These are phyloP conservation scores for Delia radicum DNA, from an alignment of 1,140 invertebrate species.

Conservation along the genomic window DNA sequence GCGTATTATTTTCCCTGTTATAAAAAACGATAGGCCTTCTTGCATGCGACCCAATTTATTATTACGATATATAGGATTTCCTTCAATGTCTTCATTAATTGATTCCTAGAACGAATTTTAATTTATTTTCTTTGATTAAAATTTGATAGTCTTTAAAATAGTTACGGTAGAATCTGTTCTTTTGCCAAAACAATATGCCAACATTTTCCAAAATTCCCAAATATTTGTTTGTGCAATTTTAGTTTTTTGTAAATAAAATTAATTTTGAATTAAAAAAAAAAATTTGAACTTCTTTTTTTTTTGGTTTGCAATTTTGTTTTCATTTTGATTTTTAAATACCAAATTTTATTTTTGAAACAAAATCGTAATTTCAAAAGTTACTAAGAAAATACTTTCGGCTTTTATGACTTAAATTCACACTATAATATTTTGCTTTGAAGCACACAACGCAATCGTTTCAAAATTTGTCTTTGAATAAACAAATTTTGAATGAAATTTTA, in stretches of 20 bases:
- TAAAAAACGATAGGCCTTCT: neutral
- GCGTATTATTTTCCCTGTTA: neutral
- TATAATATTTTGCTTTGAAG: no score
- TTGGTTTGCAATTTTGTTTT: neutral
- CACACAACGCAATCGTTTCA: no score
- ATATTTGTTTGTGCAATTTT: neutral
- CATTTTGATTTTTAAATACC: no score
- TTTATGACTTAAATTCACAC: no score
- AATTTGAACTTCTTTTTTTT: neutral
- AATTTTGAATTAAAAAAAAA: neutral
- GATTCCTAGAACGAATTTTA: neutral
- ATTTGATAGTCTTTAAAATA: neutral
- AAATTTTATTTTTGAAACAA: neutral
- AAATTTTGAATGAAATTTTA: no score
- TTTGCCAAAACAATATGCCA: neutral
- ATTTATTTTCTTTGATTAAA: neutral
- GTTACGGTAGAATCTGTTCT: neutral
- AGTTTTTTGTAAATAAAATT: no score
- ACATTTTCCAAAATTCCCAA: neutral
- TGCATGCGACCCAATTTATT: neutral
- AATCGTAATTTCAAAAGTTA: no score
- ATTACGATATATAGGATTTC: neutral
- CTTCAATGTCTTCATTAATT: neutral
- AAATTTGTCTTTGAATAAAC: no score
- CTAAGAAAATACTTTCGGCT: no score